A percentile compares a stretch with the other conserved stretches of the same genome.
phyloP scores from a whole-genome alignment of 2,888 invertebrate species.

The Aspidapion aeneum region DNA sequence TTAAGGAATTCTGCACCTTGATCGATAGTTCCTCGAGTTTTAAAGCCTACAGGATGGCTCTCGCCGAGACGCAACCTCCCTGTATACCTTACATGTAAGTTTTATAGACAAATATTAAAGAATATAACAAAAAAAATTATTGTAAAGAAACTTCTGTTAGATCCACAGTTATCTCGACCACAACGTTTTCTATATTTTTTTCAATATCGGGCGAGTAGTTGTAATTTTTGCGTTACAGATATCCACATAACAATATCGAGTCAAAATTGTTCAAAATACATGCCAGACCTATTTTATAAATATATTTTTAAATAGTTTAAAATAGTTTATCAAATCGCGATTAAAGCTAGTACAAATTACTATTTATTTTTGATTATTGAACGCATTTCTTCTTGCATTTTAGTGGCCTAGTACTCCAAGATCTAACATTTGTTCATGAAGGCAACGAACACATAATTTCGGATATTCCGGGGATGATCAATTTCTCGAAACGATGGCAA shows the following conservation, averaged over 20 bases:
- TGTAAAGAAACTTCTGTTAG: neutral
- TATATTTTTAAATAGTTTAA: no score
- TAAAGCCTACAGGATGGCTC: slow-evolving; percentile 90
- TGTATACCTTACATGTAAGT: slow-evolving; percentile 99
- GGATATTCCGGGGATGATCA: slow-evolving; percentile 70
- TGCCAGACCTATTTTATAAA: no score
- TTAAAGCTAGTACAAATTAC: no score
- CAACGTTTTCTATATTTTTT: no score
- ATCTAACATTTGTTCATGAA: slow-evolving; percentile 97
- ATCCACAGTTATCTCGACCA: no score
- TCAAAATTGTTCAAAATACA: no score
- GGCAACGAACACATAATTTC: slow-evolving; percentile 90
- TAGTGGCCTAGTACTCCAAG: slow-evolving; percentile 97
- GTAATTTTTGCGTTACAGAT: no score
- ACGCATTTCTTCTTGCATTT: no score
- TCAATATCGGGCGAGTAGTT: no score
- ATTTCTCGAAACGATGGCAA: slow-evolving; percentile 98
- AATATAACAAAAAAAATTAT: neutral
- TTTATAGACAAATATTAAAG: neutral
- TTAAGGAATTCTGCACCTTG: slow-evolving; percentile 92
- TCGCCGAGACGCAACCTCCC: slow-evolving; percentile 93
- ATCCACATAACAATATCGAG: no score
- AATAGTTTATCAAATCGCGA: no score
- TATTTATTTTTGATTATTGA: no score
- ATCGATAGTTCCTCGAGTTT: slow-evolving; percentile 99